Percentiles rank a stretch among this genome's conserved stretches.
These are phyloP conservation scores for Ctena decussata DNA, from an alignment of 2,888 invertebrate genomes.

Conservation along the genomic window DNA sequence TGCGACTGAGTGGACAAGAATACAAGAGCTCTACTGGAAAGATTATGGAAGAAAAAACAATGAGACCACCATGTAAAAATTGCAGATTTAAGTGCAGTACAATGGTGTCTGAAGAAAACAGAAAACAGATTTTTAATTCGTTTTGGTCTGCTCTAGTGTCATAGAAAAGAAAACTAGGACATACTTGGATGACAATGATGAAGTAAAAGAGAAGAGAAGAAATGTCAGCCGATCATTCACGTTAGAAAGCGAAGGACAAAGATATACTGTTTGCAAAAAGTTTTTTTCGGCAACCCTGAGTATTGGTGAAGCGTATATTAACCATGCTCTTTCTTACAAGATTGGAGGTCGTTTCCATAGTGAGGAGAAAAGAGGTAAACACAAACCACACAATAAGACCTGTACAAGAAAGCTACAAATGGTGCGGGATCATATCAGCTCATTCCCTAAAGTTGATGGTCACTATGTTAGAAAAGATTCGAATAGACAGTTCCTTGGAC, in stretches of 20 bases:
- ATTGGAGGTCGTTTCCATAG: conserved; percentile 24
- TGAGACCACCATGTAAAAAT: background rate
- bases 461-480: conserved; percentile 51
- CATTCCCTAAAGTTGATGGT: conserved; percentile 50
- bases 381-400: conserved; percentile 39
- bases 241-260: conserved; percentile 16
- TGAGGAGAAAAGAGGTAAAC: conserved; percentile 33
- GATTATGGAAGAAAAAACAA: background rate
- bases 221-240: conserved; percentile 10
- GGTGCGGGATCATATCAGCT: conserved; percentile 53
- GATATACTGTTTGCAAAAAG: conserved; percentile 37
- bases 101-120: conserved; percentile 14
- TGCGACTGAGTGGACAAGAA: conserved; percentile 11
- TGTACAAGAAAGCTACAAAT: background rate
- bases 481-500: conserved; percentile 34
- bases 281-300: conserved; percentile 45
- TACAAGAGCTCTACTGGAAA: conserved; percentile 20
- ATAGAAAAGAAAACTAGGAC: conserved; percentile 31
- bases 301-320: conserved; percentile 40
- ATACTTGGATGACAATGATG: conserved; percentile 8
- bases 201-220: conserved; percentile 18
- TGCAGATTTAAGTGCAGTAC: conserved; percentile 27
- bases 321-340: conserved; percentile 40
- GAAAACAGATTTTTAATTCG: conserved; percentile 18
- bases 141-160: conserved; percentile 37